phyloP scores from a whole-genome alignment of 2,113 vertebrate species.

The Motacilla tschutschensis region DNA sequence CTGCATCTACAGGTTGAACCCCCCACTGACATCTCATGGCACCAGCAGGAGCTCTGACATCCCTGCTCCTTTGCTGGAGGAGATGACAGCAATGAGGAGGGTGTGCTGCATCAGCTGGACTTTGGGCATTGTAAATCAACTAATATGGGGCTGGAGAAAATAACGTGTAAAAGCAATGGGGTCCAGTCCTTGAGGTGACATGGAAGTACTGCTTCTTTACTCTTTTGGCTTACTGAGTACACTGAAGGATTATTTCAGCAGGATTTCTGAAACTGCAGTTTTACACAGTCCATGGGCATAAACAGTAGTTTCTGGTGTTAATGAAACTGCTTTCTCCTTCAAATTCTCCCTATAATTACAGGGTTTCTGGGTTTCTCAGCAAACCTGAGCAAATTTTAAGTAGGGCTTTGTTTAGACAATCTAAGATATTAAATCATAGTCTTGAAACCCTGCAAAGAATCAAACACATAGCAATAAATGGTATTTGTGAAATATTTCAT shows the following conservation, averaged over 20 bases:
- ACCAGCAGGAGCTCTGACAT: neutral
- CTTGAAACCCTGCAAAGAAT: slow-evolving; percentile 38
- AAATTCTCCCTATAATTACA: slow-evolving; percentile 48
- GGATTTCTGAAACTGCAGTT: slow-evolving; percentile 33
- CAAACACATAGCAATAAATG: slow-evolving; percentile 18
- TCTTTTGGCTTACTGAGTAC: neutral
- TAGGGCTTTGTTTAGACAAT: slow-evolving; percentile 53
- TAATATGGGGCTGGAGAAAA: neutral
- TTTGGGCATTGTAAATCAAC: neutral
- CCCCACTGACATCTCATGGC: neutral
- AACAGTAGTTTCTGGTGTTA: slow-evolving; percentile 47
- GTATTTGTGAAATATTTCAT: slow-evolving; percentile 27
- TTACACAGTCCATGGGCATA: slow-evolving; percentile 39
- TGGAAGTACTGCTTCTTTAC: neutral
- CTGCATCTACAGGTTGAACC: neutral
- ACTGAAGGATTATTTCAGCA: slow-evolving; percentile 25
- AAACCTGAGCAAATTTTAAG: slow-evolving; percentile 57
- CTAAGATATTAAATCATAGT: slow-evolving; percentile 52
- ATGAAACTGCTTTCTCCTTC: slow-evolving; percentile 47
- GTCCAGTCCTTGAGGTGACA: neutral
- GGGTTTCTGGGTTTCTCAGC: slow-evolving; percentile 30
- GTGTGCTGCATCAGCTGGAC: neutral
- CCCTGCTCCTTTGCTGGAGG: neutral
- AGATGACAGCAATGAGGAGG: accelerated
- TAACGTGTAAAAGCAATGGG: neutral